Evolutionary conservation across 2,888 invertebrate species (phyloP).

Genomic region (Perithous albicinctus): DNA sequence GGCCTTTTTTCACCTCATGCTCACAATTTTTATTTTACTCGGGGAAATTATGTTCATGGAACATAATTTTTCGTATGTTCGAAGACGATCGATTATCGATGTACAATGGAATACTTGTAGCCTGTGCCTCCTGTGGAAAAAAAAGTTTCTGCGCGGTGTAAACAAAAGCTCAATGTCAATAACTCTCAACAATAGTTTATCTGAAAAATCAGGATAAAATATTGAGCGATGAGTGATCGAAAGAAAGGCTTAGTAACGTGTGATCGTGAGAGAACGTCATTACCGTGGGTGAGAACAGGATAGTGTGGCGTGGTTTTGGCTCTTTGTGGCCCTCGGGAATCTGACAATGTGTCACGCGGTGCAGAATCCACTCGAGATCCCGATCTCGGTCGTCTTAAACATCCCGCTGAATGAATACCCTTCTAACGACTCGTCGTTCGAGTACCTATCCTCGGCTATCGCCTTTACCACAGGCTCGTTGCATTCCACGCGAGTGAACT

Average conservation of each 20-base stretch:
- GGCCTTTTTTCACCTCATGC: too few species aligned
- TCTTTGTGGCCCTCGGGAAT: constrained; percentile 37
- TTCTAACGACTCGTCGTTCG: constrained; percentile 72
- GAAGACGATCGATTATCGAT: too few species aligned
- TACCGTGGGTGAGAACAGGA: not conserved
- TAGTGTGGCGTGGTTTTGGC: constrained; percentile 1
- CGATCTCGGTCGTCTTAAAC: constrained; percentile 57
- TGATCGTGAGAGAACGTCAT: constrained; percentile 29
- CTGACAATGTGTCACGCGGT: constrained; percentile 54
- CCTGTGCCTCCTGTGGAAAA: too few species aligned
- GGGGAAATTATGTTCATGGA: too few species aligned
- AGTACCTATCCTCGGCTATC: constrained; percentile 58
- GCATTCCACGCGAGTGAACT: constrained; percentile 31
- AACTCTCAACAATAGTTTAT: constrained; percentile 10
- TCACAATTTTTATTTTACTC: too few species aligned
- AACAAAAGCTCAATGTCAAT: not conserved
- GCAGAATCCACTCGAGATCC: constrained; percentile 63
- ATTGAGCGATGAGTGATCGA: not conserved
- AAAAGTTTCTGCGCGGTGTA: too few species aligned
- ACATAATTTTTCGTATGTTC: too few species aligned
- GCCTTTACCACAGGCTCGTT: constrained; percentile 37
- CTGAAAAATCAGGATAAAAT: not conserved
- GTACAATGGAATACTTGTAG: too few species aligned
- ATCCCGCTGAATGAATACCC: constrained; percentile 71
- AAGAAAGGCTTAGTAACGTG: constrained; percentile 17